Evolutionary conservation across 2,113 vertebrate species (phyloP).

Genomic region (Coreoperca whiteheadi): DNA sequence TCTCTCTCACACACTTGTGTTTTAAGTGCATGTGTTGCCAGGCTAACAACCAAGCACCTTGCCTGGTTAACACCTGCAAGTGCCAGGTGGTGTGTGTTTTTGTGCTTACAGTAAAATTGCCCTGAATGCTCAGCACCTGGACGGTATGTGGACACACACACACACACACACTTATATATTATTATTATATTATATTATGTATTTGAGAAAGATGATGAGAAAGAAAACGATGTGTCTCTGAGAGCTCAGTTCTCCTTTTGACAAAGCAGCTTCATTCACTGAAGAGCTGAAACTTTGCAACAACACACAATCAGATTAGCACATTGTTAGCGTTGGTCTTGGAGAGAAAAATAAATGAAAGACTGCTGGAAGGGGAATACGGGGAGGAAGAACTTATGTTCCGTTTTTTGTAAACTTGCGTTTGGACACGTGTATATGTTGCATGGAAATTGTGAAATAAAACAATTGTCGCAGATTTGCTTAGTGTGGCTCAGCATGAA

Average conservation of each 20-base stretch:
- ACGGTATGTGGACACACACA: background rate
- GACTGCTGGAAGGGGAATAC: constrained; percentile 23
- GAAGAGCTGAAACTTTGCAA: constrained; percentile 11
- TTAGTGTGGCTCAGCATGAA: background rate
- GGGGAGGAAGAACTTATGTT: background rate
- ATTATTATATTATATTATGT: too few species aligned
- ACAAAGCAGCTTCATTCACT: background rate
- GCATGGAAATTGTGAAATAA: too few species aligned
- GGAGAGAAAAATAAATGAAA: constrained; percentile 5
- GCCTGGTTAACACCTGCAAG: constrained; percentile 38
- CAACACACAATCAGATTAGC: constrained; percentile 55
- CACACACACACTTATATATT: background rate
- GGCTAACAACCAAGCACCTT: constrained; percentile 2
- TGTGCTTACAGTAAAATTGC: background rate
- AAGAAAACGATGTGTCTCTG: background rate
- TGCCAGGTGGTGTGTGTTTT: constrained; percentile 13
- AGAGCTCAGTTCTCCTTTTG: background rate
- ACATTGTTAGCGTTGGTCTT: constrained; percentile 67
- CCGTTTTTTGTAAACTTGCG: background rate
- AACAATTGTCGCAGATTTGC: too few species aligned
- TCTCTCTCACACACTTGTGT: constrained; percentile 25
- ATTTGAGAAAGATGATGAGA: background rate
- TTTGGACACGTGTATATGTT: too few species aligned
- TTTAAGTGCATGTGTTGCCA: constrained; percentile 16
- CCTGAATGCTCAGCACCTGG: constrained; percentile 4